Conservation (phyloP, 2,113 vertebrate genomes). For the Poecile atricapillus region DNA sequence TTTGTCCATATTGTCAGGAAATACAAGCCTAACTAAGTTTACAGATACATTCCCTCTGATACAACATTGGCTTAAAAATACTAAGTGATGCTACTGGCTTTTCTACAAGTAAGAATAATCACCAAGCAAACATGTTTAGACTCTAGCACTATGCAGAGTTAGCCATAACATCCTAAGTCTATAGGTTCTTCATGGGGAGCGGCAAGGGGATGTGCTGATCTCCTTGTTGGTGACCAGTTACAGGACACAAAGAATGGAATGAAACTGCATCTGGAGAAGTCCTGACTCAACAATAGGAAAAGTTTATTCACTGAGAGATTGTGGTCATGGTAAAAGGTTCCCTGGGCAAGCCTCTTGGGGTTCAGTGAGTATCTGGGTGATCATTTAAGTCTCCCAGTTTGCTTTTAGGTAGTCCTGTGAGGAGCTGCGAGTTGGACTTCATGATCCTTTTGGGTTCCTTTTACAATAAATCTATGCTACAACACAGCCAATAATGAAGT, state of each 20-base stretch:
- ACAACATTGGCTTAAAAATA: not conserved
- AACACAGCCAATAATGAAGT: not conserved
- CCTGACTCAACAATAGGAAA: not conserved
- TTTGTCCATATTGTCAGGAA: not conserved
- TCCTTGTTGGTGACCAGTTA: not conserved
- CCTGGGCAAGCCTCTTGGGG: not conserved
- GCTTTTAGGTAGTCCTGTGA: not conserved
- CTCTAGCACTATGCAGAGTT: not conserved
- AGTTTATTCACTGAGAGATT: not conserved
- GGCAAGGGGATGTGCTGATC: rapidly evolving
- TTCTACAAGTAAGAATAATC: not conserved
- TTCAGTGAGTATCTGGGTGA: not conserved
- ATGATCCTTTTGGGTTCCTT: not conserved
- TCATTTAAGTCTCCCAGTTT: rapidly evolving
- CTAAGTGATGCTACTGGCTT: not conserved
- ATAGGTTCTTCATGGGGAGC: not conserved
- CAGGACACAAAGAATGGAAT: not conserved
- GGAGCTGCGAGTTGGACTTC: not conserved
- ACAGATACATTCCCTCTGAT: not conserved
- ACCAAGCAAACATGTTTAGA: not conserved
- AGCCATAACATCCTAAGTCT: not conserved
- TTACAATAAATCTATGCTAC: not conserved
- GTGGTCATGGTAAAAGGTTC: not conserved
- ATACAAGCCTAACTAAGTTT: not conserved
- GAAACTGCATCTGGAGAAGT: not conserved